These are phyloP conservation scores for Porphyrio hochstetteri DNA, from an alignment of 2,113 vertebrate genomes.

Conservation along the genomic window DNA sequence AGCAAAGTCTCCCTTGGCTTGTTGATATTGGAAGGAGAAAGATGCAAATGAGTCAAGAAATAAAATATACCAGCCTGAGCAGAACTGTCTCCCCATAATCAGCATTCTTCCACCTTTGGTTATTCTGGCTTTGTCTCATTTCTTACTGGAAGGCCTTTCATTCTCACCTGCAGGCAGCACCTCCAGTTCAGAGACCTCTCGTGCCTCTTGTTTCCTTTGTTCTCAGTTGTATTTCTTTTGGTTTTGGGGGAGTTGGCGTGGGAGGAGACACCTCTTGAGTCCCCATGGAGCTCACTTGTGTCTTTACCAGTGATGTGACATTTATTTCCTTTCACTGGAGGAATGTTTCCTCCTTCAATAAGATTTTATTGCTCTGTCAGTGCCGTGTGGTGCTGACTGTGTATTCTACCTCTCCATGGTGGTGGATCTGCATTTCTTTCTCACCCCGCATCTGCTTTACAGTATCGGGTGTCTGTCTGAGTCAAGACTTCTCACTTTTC, in stretches of 20 bases:
- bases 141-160: background rate
- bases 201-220: background rate
- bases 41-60: background rate
- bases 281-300: background rate
- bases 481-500: constrained; percentile 31
- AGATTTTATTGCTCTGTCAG: background rate
- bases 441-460: constrained; percentile 10
- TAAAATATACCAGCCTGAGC: background rate
- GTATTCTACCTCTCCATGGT: background rate
- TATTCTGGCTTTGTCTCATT: background rate
- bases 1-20: background rate
- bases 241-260: background rate
- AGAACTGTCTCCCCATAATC: background rate
- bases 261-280: background rate
- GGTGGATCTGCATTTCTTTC: background rate
- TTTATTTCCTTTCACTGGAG: background rate
- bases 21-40: background rate
- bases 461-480: background rate
- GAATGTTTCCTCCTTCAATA: background rate
- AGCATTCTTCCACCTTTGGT: background rate
- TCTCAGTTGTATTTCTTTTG: background rate
- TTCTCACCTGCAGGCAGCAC: background rate
- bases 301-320: background rate
- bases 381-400: background rate
- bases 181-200: background rate